Conservation (phyloP, 2,888 invertebrate genomes). For the Calephelis perditalis region DNA sequence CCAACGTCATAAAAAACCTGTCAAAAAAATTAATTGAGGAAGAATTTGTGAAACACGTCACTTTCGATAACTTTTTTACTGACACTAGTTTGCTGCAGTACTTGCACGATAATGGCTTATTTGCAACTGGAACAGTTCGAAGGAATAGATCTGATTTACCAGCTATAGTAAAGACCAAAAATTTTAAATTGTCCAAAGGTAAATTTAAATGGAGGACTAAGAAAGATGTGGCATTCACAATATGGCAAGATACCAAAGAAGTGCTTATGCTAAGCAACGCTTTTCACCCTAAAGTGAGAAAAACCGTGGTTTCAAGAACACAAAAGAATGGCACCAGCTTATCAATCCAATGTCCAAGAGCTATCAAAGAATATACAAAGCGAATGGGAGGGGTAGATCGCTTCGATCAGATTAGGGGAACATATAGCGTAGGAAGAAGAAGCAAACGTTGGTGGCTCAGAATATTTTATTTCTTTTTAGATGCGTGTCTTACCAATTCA, state of each 20-base stretch:
- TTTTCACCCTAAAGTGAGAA: slow-evolving; percentile 18
- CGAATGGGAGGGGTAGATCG: slow-evolving; percentile 22
- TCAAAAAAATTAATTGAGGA: too few species aligned
- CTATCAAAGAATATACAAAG: slow-evolving; percentile 19
- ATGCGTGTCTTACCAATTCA: too few species aligned
- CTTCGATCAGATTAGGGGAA: slow-evolving; percentile 18
- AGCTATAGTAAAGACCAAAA: slow-evolving; percentile 22
- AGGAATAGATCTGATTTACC: slow-evolving; percentile 25
- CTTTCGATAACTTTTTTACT: slow-evolving; percentile 27
- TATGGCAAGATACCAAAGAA: slow-evolving; percentile 33
- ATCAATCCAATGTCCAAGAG: slow-evolving; percentile 13
- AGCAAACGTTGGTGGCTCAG: slow-evolving; percentile 6
- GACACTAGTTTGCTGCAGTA: slow-evolving; percentile 18
- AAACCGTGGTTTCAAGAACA: slow-evolving; percentile 14
- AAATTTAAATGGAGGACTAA: slow-evolving; percentile 24
- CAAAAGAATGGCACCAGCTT: slow-evolving; percentile 20
- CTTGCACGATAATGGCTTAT: slow-evolving; percentile 18
- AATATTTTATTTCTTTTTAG: too few species aligned
- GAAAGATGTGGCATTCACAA: slow-evolving; percentile 25
- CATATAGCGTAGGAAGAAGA: slow-evolving; percentile 18
- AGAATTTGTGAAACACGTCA: slow-evolving; percentile 11
- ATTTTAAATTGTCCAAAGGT: slow-evolving; percentile 12
- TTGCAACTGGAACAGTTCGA: slow-evolving; percentile 23
- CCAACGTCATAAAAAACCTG: too few species aligned
- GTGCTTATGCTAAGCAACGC: slow-evolving; percentile 24